Base-by-base conservation (phyloP, 2,113 vertebrate species). In the Trichomycterus rosablanca region DNA sequence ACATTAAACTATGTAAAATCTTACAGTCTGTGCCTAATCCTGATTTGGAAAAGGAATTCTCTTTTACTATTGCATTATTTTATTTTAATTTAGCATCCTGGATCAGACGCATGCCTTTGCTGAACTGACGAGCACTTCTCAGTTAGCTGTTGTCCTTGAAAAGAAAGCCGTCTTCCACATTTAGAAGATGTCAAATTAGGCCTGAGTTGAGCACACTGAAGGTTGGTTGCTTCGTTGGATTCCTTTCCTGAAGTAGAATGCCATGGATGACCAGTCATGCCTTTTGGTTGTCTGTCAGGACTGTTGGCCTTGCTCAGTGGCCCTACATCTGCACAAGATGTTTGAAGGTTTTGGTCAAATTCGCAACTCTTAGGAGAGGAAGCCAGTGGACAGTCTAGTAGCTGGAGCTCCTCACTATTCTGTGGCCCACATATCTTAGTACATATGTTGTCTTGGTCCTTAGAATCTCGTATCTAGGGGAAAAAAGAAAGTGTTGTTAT, bases 61-160 rank as follows among this genome's bases (percentile, higher is more conserved):
- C n/a, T n/a, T n/a, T n/a, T n/a, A n/a, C n/a, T n/a, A n/a, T n/a
- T n/a, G n/a, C n/a, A n/a, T n/a, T n/a, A n/a, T n/a, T n/a, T 30
- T 7, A 30, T 30, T 30, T 30, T n/a, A n/a, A 7, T 30, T 30
- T 30, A 30, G 7, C 26, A 30, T 7, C 26, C 26, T 30, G 89
- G 89, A 68, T 89, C 87, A 1, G 89, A 91, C 63, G 80, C 77
- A 12, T 88, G 86, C 83, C 86, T 87, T 69, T 88, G 86, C 53
- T 87, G 82, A 42, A 78, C 71, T 72, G 77, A 76, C 19, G 73
- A 74, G 68, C 73, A 79, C 42, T 76, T 80, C 18, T 72, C 61
- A 43, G 12, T 9, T 11, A 54, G 15, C 20, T 81, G 80, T 58
- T 85, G 84, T 20, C 79, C 86, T 0, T 87, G 89, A 63, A 92